A percentile compares a stretch with the other conserved stretches of the same genome.
Conservation (phyloP, 2,888 invertebrate genomes). For the Criorhina ranunculi region DNA sequence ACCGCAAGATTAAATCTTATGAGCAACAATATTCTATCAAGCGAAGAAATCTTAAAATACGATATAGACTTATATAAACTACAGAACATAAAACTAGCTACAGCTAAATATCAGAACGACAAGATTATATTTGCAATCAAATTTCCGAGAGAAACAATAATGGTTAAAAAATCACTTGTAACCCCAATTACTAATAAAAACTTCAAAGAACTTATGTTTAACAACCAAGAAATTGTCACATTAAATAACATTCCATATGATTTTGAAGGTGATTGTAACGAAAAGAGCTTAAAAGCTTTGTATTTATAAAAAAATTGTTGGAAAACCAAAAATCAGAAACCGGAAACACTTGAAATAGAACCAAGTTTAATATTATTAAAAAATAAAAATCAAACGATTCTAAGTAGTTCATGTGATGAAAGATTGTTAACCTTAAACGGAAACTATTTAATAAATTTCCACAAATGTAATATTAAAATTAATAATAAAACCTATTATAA, state of each 20-base stretch:
- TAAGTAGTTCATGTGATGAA: no score
- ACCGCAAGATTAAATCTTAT: not conserved
- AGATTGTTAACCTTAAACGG: no score
- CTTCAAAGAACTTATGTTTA: not conserved
- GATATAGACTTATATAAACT: conserved; percentile 2
- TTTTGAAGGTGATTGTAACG: no score
- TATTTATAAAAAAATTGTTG: conserved; percentile 27
- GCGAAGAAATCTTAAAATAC: conserved; percentile 15
- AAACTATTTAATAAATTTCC: no score
- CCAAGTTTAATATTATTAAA: conserved; percentile 9
- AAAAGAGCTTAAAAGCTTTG: conserved; percentile 21
- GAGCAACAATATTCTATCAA: no score
- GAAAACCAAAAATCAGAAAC: conserved; percentile 10
- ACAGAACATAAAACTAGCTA: conserved; percentile 4
- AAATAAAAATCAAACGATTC: conserved; percentile 15
- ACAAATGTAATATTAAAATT: no score
- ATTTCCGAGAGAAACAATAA: no score
- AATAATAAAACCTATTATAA: no score
- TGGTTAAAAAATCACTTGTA: no score
- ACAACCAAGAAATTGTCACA: conserved; percentile 26
- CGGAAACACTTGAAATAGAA: conserved; percentile 6
- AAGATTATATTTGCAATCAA: no score
- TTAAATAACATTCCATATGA: conserved; percentile 10
- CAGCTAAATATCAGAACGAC: no score
- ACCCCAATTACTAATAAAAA: no score